phyloP scores from a whole-genome alignment of 2,888 invertebrate species.

The Seladonia tumulorum region DNA sequence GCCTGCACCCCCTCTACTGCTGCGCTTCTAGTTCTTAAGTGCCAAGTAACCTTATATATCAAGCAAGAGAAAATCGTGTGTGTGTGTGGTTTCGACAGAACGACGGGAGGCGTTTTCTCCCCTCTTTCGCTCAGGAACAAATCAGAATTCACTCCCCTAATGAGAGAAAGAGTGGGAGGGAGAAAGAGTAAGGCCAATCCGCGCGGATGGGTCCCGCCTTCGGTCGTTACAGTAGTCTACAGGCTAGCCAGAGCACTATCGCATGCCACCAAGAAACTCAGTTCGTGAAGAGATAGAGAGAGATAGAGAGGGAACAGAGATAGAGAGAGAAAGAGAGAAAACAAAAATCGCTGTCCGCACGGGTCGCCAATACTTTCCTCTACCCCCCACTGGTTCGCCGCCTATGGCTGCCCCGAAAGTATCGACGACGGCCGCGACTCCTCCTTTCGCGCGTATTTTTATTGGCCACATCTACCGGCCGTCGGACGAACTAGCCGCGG shows the following conservation, averaged over 20 bases:
- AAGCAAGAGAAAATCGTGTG: conserved; percentile 64
- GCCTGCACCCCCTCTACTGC: conserved; percentile 79
- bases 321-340: conserved; percentile 61
- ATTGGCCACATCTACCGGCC: conserved; percentile 28
- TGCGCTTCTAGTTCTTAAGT: conserved; percentile 68
- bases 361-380: conserved; percentile 60
- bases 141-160: conserved; percentile 52
- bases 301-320: conserved; percentile 47
- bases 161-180: conserved; percentile 6
- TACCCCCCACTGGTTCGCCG: conserved; percentile 4
- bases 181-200: conserved; percentile 59
- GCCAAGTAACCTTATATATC: conserved; percentile 65
- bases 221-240: conserved; percentile 59
- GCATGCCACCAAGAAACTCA: conserved; percentile 79
- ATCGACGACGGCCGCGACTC: conserved; percentile 56
- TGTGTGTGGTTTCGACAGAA: conserved; percentile 46
- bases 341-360: conserved; percentile 49
- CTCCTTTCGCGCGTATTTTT: conserved; percentile 34
- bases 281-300: conserved; percentile 62
- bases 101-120: conserved; percentile 46
- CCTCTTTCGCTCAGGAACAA: conserved; percentile 55
- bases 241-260: conserved; percentile 76
- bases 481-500: conserved; percentile 16
- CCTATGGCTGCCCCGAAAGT: conserved; percentile 18
- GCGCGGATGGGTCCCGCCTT: conserved; percentile 51